Evolutionary conservation across 2,888 invertebrate species (phyloP), one percentile per base, ranked within the genome.

Genomic region (Thumatha senex): DNA sequence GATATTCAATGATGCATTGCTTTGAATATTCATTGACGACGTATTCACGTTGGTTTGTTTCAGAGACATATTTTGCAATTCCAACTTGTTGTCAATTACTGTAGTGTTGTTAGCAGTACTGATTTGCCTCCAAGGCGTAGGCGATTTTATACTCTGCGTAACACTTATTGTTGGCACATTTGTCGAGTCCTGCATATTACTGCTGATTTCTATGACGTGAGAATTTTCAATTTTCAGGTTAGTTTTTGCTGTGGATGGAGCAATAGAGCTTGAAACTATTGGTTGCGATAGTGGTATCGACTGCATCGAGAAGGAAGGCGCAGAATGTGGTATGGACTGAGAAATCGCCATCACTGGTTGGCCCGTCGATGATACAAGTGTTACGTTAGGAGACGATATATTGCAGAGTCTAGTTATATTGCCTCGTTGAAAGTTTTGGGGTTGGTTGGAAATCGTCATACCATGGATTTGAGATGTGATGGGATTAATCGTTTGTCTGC

Each of bases 341-440:
- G 91, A 89, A 51, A 91, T 89, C 10, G 91, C 89, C 89, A 90
- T 91, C 40, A 91, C 67, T n/a, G 91, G 91, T 57, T 89, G 91
- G 18, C 91, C 90, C 24, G 73, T 84, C 8, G 91, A 90, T 2
- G 91, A 86, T 12, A 91, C 82, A 13, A 91, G 77, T n/a, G 89
- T 87, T 7, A 89, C 90, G 61, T 80, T 87, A 41, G 89, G 91
- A 29, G 87, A 78, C 83, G 89, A 84, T 13, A 92, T 81, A 65
- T 76, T 82, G 45, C 70, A 81, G 7, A 76, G 76, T 64, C 90
- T 90, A 3, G 86, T 74, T 46, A 87, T 76, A 54, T 78, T 83
- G 4, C 72, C 63, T 65, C 87, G 79, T 51, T 86, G 85, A 41
- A 87, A 61, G 61, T 78, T 81, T 61, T 89, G 90, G 4, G 83